Base-by-base conservation (phyloP, 2,888 invertebrate genomes). In the Branchellion lobata region DNA sequence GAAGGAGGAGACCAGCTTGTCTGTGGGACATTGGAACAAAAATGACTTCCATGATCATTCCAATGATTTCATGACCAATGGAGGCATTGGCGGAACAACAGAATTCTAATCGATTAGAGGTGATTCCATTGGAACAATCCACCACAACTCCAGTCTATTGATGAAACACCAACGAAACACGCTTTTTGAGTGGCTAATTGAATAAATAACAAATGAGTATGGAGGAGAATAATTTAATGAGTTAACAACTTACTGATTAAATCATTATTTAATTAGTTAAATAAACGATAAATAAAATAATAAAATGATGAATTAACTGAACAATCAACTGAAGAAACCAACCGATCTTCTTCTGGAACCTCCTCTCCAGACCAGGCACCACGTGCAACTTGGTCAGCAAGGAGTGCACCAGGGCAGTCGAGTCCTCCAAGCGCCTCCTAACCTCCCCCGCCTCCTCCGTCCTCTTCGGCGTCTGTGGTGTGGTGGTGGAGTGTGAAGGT, bases 311-410 rank as follows among this genome's bases (percentile, higher is more conserved):
- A 40, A 8, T 5, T 8, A 8, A 40, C 5, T 40, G 40, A 8
- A 8, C 8, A 40, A 8, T 5, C 5, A 8, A 40, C 24, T 65
- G 29, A 65, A 65, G 24, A 65, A 65, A 82, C 82, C 82, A 81
- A 87, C 87, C 84, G 73, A 86, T 85, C 78, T 85, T 84, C n/a
- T 84, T 84, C 36, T 82, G 81, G 79, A 87, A 83, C 81, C 85
- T 84, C 73, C 82, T 81, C 80, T 85, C 84, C 36, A 57, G 61
- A 8, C 61, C 61, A 18, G 8, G 14, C 5, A 57, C 61, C 3
- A 5, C 24, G n/a, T 57, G 11, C 47, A 47, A 18, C 47, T 47
- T 18, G 18, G 47, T 18, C 47, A 47, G 11, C 47, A 47, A 47
- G 18, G 8, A 8, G 11, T 47, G 11, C 47, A 47, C 18, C 47